Conservation (phyloP, 2,888 invertebrate genomes). For the Neoascia interrupta region DNA sequence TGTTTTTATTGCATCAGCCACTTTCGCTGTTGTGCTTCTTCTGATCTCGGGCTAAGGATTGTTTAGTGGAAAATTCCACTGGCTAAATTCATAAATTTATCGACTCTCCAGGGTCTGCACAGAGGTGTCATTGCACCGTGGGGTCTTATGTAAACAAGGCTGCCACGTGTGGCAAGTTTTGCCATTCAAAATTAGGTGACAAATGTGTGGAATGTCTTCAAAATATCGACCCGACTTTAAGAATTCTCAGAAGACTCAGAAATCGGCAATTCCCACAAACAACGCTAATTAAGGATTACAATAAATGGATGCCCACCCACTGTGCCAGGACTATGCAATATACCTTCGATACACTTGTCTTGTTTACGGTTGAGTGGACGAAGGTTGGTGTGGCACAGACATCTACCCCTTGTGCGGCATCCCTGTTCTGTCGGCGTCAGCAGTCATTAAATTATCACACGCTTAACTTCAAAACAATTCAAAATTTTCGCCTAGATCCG, state of each 20-base stretch:
- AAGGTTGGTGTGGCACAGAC: constrained; percentile 2
- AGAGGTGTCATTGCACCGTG: constrained; percentile 20
- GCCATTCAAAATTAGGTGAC: constrained; percentile 13
- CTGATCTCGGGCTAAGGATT: constrained; percentile 50
- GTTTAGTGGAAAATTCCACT: constrained; percentile 58
- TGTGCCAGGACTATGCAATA: constrained; percentile 33
- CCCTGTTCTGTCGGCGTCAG: constrained; percentile 73
- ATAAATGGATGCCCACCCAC: constrained; percentile 35
- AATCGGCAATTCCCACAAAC: constrained; percentile 44
- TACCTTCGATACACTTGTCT: constrained; percentile 50
- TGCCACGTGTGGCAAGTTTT: constrained; percentile 19
- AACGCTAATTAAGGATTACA: constrained; percentile 60
- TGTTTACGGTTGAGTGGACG: constrained; percentile 15
- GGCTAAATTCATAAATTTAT: constrained; percentile 14
- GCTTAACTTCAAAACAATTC: constrained; percentile 79
- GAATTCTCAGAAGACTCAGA: constrained; percentile 30
- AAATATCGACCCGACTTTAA: constrained; percentile 25
- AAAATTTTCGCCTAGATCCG: constrained; percentile 70
- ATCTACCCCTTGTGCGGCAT: constrained; percentile 46
- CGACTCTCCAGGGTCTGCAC: constrained; percentile 14
- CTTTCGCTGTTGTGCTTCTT: constrained; percentile 43
- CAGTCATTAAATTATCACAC: constrained; percentile 79
- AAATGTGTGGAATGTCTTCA: constrained; percentile 39
- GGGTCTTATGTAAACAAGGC: constrained; percentile 10
- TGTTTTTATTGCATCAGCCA: constrained; percentile 67